Conservation (phyloP, 2,888 invertebrate genomes). For the Macaria liturata region DNA sequence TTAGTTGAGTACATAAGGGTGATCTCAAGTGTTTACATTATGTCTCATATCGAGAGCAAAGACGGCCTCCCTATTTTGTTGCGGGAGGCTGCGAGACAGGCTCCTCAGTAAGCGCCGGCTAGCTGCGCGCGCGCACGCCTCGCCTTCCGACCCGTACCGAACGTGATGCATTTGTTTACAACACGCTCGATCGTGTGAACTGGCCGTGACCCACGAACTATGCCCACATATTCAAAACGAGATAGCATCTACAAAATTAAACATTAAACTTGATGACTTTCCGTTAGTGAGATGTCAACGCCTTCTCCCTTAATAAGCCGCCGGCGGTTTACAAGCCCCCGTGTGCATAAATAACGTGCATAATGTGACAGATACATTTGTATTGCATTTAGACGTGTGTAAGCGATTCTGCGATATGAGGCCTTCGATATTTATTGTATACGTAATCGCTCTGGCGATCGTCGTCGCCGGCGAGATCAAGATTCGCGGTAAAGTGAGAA, state of each 20-base stretch:
- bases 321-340: constrained; percentile 62
- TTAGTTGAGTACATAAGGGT: constrained; percentile 23
- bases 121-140: constrained; percentile 79
- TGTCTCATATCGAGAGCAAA: constrained; percentile 25
- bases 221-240: constrained; percentile 44
- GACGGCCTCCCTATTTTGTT: constrained; percentile 54
- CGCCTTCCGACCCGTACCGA: constrained; percentile 40
- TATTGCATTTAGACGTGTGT: constrained; percentile 65
- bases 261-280: constrained; percentile 63
- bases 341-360: constrained; percentile 70
- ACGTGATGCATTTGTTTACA: constrained; percentile 65
- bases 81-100: constrained; percentile 69
- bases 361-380: constrained; percentile 79
- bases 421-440: constrained; percentile 70
- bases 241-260: constrained; percentile 52
- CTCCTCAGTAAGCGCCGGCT: constrained; percentile 76
- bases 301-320: constrained; percentile 65
- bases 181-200: constrained; percentile 57
- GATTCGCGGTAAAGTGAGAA: constrained; percentile 77
- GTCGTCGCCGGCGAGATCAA: constrained; percentile 69
- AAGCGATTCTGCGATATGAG: constrained; percentile 69
- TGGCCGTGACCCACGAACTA: constrained; percentile 36
- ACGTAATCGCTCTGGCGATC: constrained; percentile 71
- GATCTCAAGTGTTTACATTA: constrained; percentile 17
- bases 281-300: constrained; percentile 74